These are phyloP conservation scores for Dynastes hyllus DNA, from an alignment of 2,888 invertebrate species.

Conservation along the genomic window DNA sequence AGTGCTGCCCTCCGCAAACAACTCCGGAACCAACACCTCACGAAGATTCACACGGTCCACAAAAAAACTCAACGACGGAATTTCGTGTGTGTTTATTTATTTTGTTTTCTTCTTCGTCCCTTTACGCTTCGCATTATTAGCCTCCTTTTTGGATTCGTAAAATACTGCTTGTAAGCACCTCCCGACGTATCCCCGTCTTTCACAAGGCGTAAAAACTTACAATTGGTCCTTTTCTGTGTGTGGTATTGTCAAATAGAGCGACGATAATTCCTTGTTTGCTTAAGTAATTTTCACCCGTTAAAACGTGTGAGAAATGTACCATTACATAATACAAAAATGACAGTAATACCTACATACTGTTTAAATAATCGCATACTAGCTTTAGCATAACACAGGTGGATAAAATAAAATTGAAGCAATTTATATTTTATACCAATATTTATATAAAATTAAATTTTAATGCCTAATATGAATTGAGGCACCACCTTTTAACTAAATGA, in stretches of 20 bases:
- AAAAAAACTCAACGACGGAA: slow-evolving; percentile 23
- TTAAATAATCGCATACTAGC: neutral
- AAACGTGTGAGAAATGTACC: slow-evolving; percentile 24
- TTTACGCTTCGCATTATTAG: slow-evolving; percentile 32
- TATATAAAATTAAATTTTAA: neutral
- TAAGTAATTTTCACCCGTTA: slow-evolving; percentile 35
- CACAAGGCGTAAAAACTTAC: slow-evolving; percentile 31
- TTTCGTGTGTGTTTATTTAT: slow-evolving; percentile 46
- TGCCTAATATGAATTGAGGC: neutral
- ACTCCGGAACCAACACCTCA: slow-evolving; percentile 45
- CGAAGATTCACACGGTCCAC: slow-evolving; percentile 43
- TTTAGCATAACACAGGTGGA: neutral
- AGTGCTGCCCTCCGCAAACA: slow-evolving; percentile 46
- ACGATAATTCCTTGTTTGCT: slow-evolving; percentile 32
- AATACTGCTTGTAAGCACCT: slow-evolving; percentile 26
- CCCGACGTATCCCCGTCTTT: slow-evolving; percentile 21
- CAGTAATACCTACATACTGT: neutral
- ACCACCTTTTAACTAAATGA: neutral
- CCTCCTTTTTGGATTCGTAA: slow-evolving; percentile 35
- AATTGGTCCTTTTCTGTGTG: slow-evolving; percentile 39
- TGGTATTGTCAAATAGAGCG: slow-evolving; percentile 35
- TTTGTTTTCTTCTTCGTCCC: slow-evolving; percentile 31
- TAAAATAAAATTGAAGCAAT: neutral
- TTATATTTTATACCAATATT: neutral
- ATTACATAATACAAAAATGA: slow-evolving; percentile 17